These are phyloP conservation scores for Oreochromis tanganicae DNA, from an alignment of 2,113 vertebrate species.

Conservation along the genomic window DNA sequence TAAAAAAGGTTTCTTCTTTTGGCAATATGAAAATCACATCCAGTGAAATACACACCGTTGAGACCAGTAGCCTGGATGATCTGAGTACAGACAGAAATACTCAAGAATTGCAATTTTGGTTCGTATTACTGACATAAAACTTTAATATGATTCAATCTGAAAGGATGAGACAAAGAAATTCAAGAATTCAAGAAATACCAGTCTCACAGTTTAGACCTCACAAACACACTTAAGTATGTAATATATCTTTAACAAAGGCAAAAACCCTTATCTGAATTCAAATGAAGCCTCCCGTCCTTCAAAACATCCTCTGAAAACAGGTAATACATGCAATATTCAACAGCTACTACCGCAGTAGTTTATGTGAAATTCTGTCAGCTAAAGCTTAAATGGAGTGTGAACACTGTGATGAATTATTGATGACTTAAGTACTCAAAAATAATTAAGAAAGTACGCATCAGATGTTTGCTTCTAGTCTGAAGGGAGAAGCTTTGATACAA, in stretches of 20 bases:
- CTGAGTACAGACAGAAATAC: background rate
- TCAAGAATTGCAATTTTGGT: background rate
- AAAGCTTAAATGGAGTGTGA: background rate
- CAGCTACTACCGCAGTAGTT: background rate
- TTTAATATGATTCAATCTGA: background rate
- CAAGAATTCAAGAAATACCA: background rate
- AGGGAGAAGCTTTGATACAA: background rate
- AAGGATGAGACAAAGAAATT: background rate
- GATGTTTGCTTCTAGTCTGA: background rate
- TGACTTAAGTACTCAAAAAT: background rate
- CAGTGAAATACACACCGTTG: background rate
- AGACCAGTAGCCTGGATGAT: background rate
- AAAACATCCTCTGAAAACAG: background rate
- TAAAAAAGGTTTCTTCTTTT: background rate
- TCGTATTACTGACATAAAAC: background rate
- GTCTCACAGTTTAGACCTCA: background rate
- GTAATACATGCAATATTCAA: background rate
- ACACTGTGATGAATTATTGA: slow-evolving; percentile 1
- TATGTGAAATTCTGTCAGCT: background rate
- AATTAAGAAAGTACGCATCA: background rate
- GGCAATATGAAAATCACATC: background rate
- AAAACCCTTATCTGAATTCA: background rate
- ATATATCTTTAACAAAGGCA: background rate
- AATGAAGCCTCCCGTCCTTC: background rate
- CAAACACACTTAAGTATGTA: background rate